Evolutionary conservation across 1,140 invertebrate species (phyloP).

Genomic region (Oppia nitens): DNA sequence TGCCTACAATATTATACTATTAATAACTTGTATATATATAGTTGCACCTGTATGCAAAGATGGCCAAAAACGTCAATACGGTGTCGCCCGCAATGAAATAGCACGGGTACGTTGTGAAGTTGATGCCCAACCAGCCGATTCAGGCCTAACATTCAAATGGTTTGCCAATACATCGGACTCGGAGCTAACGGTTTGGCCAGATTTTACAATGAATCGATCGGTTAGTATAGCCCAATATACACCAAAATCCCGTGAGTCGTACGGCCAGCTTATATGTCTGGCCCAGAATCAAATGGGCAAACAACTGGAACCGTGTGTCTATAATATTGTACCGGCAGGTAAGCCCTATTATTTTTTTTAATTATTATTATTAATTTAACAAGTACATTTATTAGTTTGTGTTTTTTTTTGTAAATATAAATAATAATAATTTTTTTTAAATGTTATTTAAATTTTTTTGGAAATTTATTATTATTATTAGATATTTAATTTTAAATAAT

Average conservation of each 20-base stretch:
- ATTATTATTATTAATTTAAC: not conserved
- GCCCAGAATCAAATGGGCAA: constrained; percentile 23
- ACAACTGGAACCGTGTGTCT: constrained; percentile 24
- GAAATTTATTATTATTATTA: no score
- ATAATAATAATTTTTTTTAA: no score
- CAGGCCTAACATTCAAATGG: constrained; percentile 23
- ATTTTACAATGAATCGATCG: constrained; percentile 16
- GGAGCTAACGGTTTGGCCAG: constrained; percentile 41
- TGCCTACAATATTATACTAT: not conserved
- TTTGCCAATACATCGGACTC: constrained; percentile 32
- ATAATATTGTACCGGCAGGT: constrained; percentile 24
- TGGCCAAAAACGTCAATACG: constrained; percentile 43
- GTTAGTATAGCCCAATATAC: constrained; percentile 21
- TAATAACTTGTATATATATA: constrained; percentile 32
- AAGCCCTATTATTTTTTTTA: constrained; percentile 5
- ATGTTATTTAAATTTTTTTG: no score
- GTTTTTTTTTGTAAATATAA: no score
- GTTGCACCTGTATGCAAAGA: constrained; percentile 40
- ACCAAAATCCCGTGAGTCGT: constrained; percentile 19
- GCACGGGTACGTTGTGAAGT: constrained; percentile 62
- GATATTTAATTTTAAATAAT: no score
- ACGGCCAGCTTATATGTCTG: constrained; percentile 24
- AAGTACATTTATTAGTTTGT: no score
- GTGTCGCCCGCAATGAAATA: constrained; percentile 68
- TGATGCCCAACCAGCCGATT: constrained; percentile 52